phyloP scores from a whole-genome alignment of 30 jellyfish, hydroid and myxozoan genomes.

The Nemopilema nomurai region DNA sequence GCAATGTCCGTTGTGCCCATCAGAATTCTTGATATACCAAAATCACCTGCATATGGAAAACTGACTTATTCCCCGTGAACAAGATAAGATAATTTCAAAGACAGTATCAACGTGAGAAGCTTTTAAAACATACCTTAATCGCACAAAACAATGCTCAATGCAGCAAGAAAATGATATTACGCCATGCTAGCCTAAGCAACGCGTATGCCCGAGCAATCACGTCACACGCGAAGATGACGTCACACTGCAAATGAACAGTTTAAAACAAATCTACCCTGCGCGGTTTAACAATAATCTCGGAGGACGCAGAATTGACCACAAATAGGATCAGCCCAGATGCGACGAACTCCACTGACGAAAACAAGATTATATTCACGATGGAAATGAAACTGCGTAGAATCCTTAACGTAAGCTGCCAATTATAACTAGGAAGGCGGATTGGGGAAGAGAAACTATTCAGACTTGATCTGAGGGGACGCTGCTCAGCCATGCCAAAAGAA shows the following conservation, averaged over 20 bases:
- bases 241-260: too few relatives aligned
- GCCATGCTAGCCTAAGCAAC: not conserved
- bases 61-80: not conserved
- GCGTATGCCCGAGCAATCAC: not conserved
- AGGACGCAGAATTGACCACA: not conserved
- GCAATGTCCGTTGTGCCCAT: constrained; percentile 94
- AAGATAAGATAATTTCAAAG: not conserved
- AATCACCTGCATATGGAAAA: constrained; percentile 72
- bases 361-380: not conserved
- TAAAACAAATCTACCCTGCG: not conserved
- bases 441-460: not conserved
- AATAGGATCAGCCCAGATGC: not conserved
- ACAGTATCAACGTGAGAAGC: not conserved
- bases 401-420: not conserved
- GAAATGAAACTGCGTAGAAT: not conserved
- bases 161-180: not conserved
- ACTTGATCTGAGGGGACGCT: not conserved
- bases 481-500: not conserved
- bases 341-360: not conserved
- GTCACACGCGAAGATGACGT: not conserved
- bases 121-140: not conserved
- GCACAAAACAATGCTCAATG: not conserved
- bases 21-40: constrained; percentile 87
- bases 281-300: not conserved
- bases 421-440: not conserved